Base-by-base conservation (phyloP, 1,140 invertebrate genomes). In the Holotrichia oblita region DNA sequence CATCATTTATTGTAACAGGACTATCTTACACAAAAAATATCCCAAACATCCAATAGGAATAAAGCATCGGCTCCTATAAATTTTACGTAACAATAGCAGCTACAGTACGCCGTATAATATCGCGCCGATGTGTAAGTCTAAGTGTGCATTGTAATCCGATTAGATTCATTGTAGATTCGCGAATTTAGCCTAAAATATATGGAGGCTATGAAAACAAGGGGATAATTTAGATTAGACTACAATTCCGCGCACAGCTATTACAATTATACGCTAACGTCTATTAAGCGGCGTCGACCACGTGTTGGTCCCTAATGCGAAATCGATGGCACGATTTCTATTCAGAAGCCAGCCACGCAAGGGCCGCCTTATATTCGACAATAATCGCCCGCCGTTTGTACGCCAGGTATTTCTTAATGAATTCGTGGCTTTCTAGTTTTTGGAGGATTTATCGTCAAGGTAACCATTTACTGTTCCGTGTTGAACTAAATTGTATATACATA, bases 221-320 rank as follows among this genome's bases (percentile, higher is more conserved):
- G 4, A 17, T 17, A 55, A 55, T 55, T 55, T 55, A 55, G 48
- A 55, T 55, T 55, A 55, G 48, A 55, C 48, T 14, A 55, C 48
- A 55, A 55, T 55, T 14, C 48, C n/a, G 48, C 48, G 48, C 14
- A 34, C 27, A 17, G 48, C 48, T 17, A 55, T 55, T 55, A 55
- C 48, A 55, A 55, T 55, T 55, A 55, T 17, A 55, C 48, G 12
- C 48, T 17, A 17, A n/a, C 48, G 48, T 7, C 48, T 55, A 55
- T 55, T 55, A 55, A 55, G 14, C 48, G 12, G 14, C 14, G 48
- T 10, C 44, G 48, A 55, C 48, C 48, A 55, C 48, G 48, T 55
- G 48, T 55, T 55, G 48, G 48, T 17, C 12, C 12, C 48, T 55
- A 55, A 55, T 55, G 48, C 48, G 48, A 55, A 55, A 55, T 55